These are phyloP conservation scores for Forpus xanthops DNA, from an alignment of 2,797 vertebrate genomes.

Conservation along the genomic window DNA sequence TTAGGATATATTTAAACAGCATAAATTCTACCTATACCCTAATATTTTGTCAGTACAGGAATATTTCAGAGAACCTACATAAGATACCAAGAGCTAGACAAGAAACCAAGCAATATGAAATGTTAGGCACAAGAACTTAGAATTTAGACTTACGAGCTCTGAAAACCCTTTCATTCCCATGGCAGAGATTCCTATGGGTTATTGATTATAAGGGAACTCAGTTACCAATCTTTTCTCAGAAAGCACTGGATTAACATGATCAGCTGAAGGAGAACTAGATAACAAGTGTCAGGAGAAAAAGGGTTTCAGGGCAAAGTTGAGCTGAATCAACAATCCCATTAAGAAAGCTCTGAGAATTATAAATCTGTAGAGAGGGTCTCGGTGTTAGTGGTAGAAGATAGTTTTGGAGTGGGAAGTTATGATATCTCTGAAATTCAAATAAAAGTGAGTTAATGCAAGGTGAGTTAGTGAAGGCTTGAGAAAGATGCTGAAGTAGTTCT, in stretches of 20 bases:
- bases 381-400: neutral
- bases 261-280: neutral
- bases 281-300: neutral
- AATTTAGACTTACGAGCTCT: neutral
- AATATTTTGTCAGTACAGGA: neutral
- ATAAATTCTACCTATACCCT: neutral
- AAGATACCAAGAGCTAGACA: neutral
- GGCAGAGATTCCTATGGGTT: neutral
- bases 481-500: neutral
- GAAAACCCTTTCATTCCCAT: neutral
- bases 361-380: neutral
- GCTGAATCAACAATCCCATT: neutral
- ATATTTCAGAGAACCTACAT: neutral
- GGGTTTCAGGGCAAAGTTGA: neutral
- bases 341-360: neutral
- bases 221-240: neutral
- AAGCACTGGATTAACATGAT: neutral
- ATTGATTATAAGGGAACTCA: neutral
- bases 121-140: neutral
- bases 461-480: neutral
- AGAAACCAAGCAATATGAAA: neutral
- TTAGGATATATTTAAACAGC: neutral
- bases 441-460: neutral
- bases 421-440: neutral
- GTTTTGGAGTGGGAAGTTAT: neutral